Base-by-base conservation (phyloP, 2,113 vertebrate species). In the Circaetus cinerascens region DNA sequence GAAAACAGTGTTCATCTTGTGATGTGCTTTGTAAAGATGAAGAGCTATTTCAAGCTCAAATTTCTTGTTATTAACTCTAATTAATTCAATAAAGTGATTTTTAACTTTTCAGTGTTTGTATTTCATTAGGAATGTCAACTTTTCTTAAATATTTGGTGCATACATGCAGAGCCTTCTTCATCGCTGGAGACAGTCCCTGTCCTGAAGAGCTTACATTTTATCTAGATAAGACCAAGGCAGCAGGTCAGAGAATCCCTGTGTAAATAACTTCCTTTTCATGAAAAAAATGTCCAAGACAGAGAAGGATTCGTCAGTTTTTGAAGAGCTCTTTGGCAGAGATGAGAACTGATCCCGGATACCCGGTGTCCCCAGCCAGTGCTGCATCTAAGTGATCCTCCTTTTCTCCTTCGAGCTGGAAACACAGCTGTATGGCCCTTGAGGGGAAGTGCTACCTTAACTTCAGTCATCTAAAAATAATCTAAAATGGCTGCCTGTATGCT, bases 301-400 rank as follows among this genome's bases (percentile, higher is more conserved):
- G 30, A 36, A 78, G 8, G 34, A 67, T 79, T 76, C 2, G 3
- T 4, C 7, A 4, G 4, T 8, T 93, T 67, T 48, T 88, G 32
- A 91, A 73, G 53, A 85, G 32, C 32, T 82, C 9, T 63, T 71
- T 14, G 29, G 36, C 36, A 75, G 82, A 91, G n/a, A 59, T 60
- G 9, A 50, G 50, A 95, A 69, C 22, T 57, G 41, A 82, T 40
- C 27, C 22, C 51, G 36, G 68, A n/a, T 15, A 53, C 5, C 6
- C 2, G 2, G 21, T n/a, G 36, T 64, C 38, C 17, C n/a, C 48
- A 79, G 16, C 5, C 13, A 73, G 13, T n/a, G 19, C 32, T 0
- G 0, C 59, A 62, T 68, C 67, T 69, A 19, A 0, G 0, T 15
- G 22, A 80, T 20, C 34, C 57, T 83, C 29, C 29, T 90, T 57